Percentiles rank a stretch among this genome's conserved stretches.
phyloP scores from a whole-genome alignment of 2,113 vertebrate species.

The Tetrax tetrax region DNA sequence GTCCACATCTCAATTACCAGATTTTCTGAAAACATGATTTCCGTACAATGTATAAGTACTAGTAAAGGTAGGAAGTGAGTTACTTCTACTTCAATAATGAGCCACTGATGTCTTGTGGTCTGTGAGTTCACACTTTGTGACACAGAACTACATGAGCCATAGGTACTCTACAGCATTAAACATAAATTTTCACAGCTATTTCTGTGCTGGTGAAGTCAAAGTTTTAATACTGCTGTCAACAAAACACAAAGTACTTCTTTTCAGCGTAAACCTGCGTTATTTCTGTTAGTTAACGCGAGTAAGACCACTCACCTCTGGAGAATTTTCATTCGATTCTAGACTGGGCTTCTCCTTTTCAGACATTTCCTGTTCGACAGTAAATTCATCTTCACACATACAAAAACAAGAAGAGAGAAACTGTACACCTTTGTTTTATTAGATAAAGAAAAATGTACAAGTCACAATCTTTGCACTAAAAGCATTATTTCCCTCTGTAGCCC shows the following conservation, averaged over 20 bases:
- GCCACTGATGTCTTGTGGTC: neutral
- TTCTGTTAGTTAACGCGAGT: neutral
- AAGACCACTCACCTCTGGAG: conserved; percentile 66
- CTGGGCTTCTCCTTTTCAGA: conserved; percentile 51
- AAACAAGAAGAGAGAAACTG: neutral
- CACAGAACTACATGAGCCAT: neutral
- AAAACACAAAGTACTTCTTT: neutral
- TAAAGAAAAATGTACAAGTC: neutral
- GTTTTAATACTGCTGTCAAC: neutral
- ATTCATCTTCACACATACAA: conserved; percentile 59
- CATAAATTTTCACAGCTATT: neutral
- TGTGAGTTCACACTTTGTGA: neutral
- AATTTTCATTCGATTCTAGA: conserved; percentile 60
- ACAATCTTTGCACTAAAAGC: neutral
- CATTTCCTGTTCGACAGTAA: neutral
- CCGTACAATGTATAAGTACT: neutral
- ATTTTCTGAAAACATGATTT: neutral
- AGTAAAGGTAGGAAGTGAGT: neutral
- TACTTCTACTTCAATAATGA: neutral
- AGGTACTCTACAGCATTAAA: neutral
- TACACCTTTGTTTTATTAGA: neutral
- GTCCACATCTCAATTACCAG: neutral
- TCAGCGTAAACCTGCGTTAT: neutral
- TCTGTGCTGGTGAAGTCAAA: neutral
- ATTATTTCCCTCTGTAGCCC: neutral